Evolutionary conservation across 2,888 invertebrate genomes (phyloP).

Genomic region (Lithosia quadra): DNA sequence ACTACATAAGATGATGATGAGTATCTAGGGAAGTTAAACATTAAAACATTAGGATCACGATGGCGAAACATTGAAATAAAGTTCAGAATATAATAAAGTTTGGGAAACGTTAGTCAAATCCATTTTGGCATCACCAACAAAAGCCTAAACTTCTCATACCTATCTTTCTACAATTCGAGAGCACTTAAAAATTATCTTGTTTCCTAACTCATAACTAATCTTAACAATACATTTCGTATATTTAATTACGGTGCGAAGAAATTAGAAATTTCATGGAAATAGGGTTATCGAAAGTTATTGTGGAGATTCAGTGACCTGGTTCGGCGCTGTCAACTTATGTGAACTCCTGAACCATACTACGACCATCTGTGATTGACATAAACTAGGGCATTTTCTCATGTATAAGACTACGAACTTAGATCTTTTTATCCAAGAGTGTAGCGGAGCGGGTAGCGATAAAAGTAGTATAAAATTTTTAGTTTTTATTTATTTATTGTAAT

Average conservation of each 20-base stretch:
- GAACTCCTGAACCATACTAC: conserved; percentile 67
- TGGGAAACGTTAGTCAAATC: not conserved
- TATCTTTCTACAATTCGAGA: not conserved
- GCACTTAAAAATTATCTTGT: conserved; percentile 5
- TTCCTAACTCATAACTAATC: conserved; percentile 9
- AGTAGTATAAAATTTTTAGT: not conserved
- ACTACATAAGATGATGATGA: too few relatives aligned
- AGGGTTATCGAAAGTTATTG: conserved; percentile 68
- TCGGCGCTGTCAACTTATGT: conserved; percentile 60
- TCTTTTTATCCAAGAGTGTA: not conserved
- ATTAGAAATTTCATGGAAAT: conserved; percentile 64
- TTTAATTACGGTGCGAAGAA: conserved; percentile 32
- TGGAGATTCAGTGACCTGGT: conserved; percentile 39
- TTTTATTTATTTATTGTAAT: too few relatives aligned
- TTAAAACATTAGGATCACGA: not conserved
- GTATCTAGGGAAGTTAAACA: not conserved
- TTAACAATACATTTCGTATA: conserved; percentile 22
- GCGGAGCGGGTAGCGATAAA: conserved; percentile 12
- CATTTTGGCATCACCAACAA: not conserved
- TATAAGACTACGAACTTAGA: conserved; percentile 13
- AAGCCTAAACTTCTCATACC: not conserved
- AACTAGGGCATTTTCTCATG: conserved; percentile 62
- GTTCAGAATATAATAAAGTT: not conserved
- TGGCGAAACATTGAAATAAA: not conserved
- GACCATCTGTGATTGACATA: conserved; percentile 34